Percentiles rank a stretch among this genome's conserved stretches.
phyloP scores from a whole-genome alignment of 2,797 vertebrate genomes.

The Anomalospiza imberbis region DNA sequence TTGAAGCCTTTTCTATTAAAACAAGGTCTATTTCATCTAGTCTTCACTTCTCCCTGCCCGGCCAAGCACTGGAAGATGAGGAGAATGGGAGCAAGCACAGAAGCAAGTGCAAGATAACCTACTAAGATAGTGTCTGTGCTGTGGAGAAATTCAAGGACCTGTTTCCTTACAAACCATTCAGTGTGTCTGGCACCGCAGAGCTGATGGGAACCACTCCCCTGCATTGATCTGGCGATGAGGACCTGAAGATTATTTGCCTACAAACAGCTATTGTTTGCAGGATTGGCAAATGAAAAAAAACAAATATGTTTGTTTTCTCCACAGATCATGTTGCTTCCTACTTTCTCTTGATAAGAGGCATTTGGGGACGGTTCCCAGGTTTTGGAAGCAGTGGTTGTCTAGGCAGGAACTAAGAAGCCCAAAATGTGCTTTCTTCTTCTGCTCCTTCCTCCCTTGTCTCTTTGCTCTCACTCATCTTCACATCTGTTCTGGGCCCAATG shows the following conservation, averaged over 20 bases:
- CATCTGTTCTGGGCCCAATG: slow-evolving; percentile 65
- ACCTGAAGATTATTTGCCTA: background rate
- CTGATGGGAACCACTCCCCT: slow-evolving; percentile 1
- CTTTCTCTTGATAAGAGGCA: slow-evolving; percentile 24
- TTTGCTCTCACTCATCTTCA: slow-evolving; percentile 10
- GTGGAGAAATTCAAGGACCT: background rate
- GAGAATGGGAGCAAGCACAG: slow-evolving; percentile 23
- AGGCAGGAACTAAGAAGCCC: background rate
- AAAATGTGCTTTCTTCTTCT: background rate
- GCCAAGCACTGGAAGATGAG: background rate
- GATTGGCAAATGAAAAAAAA: slow-evolving; percentile 26
- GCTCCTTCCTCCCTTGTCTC: background rate
- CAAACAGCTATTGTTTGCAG: slow-evolving; percentile 20
- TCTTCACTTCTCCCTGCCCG: background rate
- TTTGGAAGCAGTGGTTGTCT: background rate
- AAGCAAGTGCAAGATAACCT: slow-evolving; percentile 19
- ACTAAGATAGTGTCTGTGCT: slow-evolving; percentile 16
- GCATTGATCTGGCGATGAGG: background rate
- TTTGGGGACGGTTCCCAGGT: background rate
- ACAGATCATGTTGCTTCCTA: slow-evolving; percentile 21
- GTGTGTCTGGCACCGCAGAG: background rate
- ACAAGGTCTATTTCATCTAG: background rate
- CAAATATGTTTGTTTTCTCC: slow-evolving; percentile 38
- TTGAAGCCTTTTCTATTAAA: background rate
- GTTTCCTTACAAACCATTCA: background rate